These are phyloP conservation scores for Papilio elwesi DNA, from an alignment of 2,888 invertebrate species.

Conservation along the genomic window DNA sequence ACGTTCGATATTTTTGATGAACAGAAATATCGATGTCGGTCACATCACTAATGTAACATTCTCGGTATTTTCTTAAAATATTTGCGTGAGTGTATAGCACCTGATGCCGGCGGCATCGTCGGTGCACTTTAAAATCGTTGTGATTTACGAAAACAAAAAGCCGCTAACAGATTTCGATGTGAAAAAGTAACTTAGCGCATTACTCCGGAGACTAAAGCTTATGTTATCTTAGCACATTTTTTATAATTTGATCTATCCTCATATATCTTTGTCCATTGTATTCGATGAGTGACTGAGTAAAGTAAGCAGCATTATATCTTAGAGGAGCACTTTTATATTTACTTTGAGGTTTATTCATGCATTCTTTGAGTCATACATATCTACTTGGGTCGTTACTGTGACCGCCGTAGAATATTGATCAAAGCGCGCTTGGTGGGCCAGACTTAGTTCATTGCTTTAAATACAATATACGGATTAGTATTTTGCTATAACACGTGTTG, in stretches of 20 bases:
- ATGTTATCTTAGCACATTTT: no score
- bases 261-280: no score
- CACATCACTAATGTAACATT: constrained; percentile 66
- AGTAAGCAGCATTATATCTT: no score
- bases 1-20: not conserved
- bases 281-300: no score
- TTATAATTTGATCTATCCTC: no score
- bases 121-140: constrained; percentile 76
- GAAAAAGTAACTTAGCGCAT: constrained; percentile 41
- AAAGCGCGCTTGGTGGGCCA: not conserved
- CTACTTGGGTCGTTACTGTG: no score
- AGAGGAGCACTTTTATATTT: no score
- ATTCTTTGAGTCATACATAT: no score
- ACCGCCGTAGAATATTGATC: not conserved
- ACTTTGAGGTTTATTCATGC: no score
- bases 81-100: constrained; percentile 81
- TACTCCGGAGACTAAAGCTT: no score
- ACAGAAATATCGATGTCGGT: constrained; percentile 47
- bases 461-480: not conserved
- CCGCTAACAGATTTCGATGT: constrained; percentile 55
- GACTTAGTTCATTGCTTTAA: not conserved
- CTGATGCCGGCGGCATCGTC: constrained; percentile 74
- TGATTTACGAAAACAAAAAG: constrained; percentile 76
- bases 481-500: not conserved
- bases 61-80: constrained; percentile 82